phyloP scores from a whole-genome alignment of 2,888 invertebrate genomes.

The Melanotus villosus region DNA sequence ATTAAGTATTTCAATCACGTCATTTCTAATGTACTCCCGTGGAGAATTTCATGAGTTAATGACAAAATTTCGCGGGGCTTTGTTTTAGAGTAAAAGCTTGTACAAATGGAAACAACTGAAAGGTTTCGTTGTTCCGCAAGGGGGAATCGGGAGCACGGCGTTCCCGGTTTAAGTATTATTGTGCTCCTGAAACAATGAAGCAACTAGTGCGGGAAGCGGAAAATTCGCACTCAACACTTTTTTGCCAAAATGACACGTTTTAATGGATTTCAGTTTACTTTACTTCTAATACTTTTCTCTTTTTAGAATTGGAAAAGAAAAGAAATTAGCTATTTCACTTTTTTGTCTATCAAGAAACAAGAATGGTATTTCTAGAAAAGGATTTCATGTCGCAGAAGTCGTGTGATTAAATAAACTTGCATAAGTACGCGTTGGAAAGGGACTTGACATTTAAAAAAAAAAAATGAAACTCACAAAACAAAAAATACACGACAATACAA shows the following conservation, averaged over 20 bases:
- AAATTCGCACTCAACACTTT: conserved; percentile 11
- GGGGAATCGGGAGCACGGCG: neutral
- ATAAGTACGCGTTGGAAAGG: too few relatives aligned
- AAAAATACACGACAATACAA: too few relatives aligned
- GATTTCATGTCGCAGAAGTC: too few relatives aligned
- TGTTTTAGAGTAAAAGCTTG: conserved; percentile 6
- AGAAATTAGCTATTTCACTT: neutral
- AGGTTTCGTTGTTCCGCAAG: neutral
- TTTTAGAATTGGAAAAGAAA: neutral
- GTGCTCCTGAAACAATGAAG: conserved; percentile 7
- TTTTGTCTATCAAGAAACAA: too few relatives aligned
- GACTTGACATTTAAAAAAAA: too few relatives aligned
- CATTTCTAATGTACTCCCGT: too few relatives aligned
- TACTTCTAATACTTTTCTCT: neutral
- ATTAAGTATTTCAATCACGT: too few relatives aligned
- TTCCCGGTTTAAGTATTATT: conserved; percentile 9
- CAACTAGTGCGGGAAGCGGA: conserved; percentile 17
- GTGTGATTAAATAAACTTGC: too few relatives aligned
- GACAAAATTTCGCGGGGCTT: neutral
- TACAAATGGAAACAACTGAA: conserved; percentile 1
- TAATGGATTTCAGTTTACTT: conserved; percentile 10
- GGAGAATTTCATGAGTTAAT: too few relatives aligned
- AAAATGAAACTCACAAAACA: too few relatives aligned
- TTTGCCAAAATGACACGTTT: conserved; percentile 3
- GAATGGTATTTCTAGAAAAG: too few relatives aligned